Conservation (phyloP, 2,888 invertebrate genomes). For the Drosophila hamatofila region DNA sequence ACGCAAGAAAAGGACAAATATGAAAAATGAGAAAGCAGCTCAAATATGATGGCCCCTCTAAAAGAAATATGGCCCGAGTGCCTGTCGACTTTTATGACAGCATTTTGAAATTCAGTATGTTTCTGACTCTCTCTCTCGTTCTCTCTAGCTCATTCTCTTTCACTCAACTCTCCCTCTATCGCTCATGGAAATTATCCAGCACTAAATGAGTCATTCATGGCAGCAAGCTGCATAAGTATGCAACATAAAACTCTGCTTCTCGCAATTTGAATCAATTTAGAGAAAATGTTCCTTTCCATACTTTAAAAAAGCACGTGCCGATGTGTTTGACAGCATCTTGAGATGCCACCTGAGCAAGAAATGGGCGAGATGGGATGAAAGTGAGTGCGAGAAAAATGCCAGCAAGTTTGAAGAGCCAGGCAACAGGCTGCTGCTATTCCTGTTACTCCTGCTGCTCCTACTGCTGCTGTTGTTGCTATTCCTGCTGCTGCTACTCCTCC, state of each 20-base stretch:
- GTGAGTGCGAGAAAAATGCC: slow-evolving; percentile 1
- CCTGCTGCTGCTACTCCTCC: too few species aligned
- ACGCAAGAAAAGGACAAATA: slow-evolving; percentile 9
- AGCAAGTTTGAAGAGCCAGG: slow-evolving; percentile 28
- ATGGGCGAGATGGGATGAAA: background rate
- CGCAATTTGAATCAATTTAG: slow-evolving; percentile 56
- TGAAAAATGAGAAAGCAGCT: slow-evolving; percentile 15
- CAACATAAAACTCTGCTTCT: slow-evolving; percentile 32
- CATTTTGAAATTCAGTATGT: background rate
- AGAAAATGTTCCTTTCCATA: slow-evolving; percentile 11
- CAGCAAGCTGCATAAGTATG: slow-evolving; percentile 39
- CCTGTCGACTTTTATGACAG: slow-evolving; percentile 16
- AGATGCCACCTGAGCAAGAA: slow-evolving; percentile 25
- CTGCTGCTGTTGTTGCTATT: slow-evolving; percentile 28
- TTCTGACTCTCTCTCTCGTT: background rate
- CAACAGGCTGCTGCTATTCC: slow-evolving; percentile 43
- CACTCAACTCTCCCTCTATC: background rate
- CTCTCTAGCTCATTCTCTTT: too few species aligned
- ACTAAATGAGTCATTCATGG: slow-evolving; percentile 35
- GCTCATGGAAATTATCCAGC: slow-evolving; percentile 9
- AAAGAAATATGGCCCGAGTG: slow-evolving; percentile 5
- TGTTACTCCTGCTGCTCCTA: slow-evolving; percentile 37
- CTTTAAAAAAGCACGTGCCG: slow-evolving; percentile 45
- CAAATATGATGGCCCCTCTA: slow-evolving; percentile 2
- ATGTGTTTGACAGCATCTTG: slow-evolving; percentile 19